phyloP scores from a whole-genome alignment of 2,113 vertebrate species.

The Apodemus sylvaticus region DNA sequence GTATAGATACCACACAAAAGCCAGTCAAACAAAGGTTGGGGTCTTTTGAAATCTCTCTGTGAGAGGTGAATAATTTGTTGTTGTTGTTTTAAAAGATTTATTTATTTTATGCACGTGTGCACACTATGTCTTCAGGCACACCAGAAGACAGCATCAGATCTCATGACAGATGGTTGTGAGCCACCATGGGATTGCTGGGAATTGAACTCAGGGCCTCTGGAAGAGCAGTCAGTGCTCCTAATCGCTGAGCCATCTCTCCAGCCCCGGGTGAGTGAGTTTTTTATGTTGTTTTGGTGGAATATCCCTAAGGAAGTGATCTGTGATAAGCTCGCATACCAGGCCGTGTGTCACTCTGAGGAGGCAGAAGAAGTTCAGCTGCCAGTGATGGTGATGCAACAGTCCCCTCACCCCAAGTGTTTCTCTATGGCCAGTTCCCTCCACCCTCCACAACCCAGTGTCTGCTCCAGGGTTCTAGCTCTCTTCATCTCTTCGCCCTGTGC shows the following conservation, averaged over 20 bases:
- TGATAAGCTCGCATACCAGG: neutral
- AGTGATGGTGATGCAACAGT: neutral
- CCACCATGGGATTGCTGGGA: no score
- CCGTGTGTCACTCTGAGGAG: neutral
- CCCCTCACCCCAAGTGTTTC: neutral
- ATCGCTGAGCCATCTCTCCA: no score
- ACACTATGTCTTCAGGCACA: no score
- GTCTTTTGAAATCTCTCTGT: neutral
- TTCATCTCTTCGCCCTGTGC: neutral
- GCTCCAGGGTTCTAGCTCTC: neutral
- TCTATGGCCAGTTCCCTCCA: neutral
- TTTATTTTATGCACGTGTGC: no score
- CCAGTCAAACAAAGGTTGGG: neutral
- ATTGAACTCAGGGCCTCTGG: no score
- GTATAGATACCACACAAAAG: neutral
- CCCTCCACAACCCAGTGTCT: neutral
- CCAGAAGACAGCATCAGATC: no score
- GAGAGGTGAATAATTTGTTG: neutral
- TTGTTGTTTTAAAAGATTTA: neutral
- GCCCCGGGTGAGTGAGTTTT: neutral
- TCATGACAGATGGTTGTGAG: no score
- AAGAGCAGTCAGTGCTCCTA: no score
- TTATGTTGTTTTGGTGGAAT: neutral
- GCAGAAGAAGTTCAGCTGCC: neutral
- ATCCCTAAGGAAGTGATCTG: neutral